Evolutionary conservation across 2,888 invertebrate genomes (phyloP), one percentile per base, ranked within the genome.

Genomic region (Auanema freiburgensis): DNA sequence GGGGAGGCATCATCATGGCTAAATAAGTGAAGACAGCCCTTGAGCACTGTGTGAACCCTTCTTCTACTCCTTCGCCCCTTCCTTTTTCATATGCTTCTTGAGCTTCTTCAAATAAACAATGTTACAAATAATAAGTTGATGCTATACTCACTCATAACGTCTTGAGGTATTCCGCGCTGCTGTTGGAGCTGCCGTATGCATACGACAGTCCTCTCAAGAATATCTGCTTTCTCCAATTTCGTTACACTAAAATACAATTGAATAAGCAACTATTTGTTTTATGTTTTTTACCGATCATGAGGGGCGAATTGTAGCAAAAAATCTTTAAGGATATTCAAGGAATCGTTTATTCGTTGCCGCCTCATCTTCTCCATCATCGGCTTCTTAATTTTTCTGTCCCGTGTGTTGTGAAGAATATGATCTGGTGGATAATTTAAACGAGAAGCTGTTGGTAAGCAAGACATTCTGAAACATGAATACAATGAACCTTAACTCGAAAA

Each of bases 181-280:
- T 16, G 16, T 21, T 46, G 46, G 12, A 60, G 21, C 18, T 54
- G 53, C 40, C 51, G 41, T 1, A 60, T 25, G 16, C 60, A 60
- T 10, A 92, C 91, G 58, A 96, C 94, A 0, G 95, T 93, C 92
- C 94, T 92, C 86, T 96, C 95, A 71, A 96, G 87, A 74, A 96
- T 95, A 85, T 96, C 95, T 2, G 95, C 95, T 85, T 96, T 96
- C 85, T 96, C 95, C 77, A 95, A 86, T 85, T 96, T 96, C 8
- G 77, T 62, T 18, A 63, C 68, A 56, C 57, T 33, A 40, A 18
- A 23, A 57, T 64, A 18, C n/a, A n/a, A n/a, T n/a, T n/a, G n/a
- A n/a, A n/a, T n/a, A n/a, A n/a, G n/a, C n/a, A n/a, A n/a, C n/a
- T 49, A 65, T 93, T 92, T 85, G 16, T 59, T 40, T 24, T 59